A percentile compares a stretch with the other conserved stretches of the same genome.
Evolutionary conservation across 2,888 invertebrate genomes (phyloP).

Genomic region (Mythimna loreyi): DNA sequence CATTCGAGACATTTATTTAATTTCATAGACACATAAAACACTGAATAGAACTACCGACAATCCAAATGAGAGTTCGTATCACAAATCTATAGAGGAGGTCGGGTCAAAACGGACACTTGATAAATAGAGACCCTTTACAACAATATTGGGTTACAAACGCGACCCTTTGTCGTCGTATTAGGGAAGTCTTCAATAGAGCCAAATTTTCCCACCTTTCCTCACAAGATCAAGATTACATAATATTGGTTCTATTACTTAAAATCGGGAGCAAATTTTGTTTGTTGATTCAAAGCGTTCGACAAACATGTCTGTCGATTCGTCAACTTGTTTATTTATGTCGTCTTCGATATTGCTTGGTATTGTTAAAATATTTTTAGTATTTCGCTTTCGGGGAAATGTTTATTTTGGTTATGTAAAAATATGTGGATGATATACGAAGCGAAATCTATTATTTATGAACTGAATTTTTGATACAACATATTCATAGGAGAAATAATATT

Average conservation of each 20-base stretch:
- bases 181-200: slow-evolving; percentile 73
- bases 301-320: slow-evolving; percentile 47
- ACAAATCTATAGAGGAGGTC: slow-evolving; percentile 66
- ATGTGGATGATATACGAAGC: slow-evolving; percentile 9
- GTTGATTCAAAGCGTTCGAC: slow-evolving; percentile 60
- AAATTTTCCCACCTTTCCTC: slow-evolving; percentile 74
- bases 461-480: slow-evolving; percentile 4
- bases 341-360: slow-evolving; percentile 37
- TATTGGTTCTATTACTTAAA: slow-evolving; percentile 78
- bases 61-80: slow-evolving; percentile 60
- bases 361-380: slow-evolving; percentile 45
- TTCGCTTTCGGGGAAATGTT: slow-evolving; percentile 29
- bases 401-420: slow-evolving; percentile 27
- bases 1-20: neutral
- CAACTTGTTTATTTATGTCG: slow-evolving; percentile 49
- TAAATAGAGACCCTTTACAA: slow-evolving; percentile 77
- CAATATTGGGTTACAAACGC: slow-evolving; percentile 81
- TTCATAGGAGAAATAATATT: neutral
- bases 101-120: slow-evolving; percentile 75
- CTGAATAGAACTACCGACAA: slow-evolving; percentile 47
- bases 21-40: slow-evolving; percentile 18
- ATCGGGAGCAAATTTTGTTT: slow-evolving; percentile 68
- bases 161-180: slow-evolving; percentile 79
- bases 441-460: slow-evolving; percentile 27
- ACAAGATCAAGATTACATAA: slow-evolving; percentile 64